Conservation (phyloP, 2,888 invertebrate species). For the Tuta absoluta region DNA sequence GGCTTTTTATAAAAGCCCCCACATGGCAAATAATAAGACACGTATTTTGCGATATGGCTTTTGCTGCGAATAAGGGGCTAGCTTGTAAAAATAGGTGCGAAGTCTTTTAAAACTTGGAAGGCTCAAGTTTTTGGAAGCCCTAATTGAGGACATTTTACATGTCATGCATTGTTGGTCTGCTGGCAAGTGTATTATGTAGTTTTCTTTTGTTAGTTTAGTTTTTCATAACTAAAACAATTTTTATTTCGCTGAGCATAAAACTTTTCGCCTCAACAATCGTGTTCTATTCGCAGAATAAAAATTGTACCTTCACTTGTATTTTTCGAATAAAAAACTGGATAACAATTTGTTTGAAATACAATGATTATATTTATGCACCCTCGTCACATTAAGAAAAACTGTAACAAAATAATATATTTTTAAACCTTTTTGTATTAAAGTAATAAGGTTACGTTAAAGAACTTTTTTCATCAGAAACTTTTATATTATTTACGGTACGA, state of each 20-base stretch:
- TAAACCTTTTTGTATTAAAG: background rate
- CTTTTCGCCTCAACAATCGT: background rate
- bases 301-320: too few relatives aligned
- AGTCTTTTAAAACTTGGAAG: background rate
- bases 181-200: background rate
- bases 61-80: too few relatives aligned
- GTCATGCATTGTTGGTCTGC: background rate
- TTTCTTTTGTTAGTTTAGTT: background rate
- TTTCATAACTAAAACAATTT: background rate
- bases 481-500: conserved; percentile 14
- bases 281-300: too few relatives aligned
- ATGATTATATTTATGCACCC: background rate
- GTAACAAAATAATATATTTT: background rate
- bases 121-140: too few relatives aligned
- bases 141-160: background rate
- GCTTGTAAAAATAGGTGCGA: too few relatives aligned
- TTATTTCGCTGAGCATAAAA: background rate
- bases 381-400: background rate
- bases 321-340: too few relatives aligned
- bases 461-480: conserved; percentile 14
- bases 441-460: background rate
- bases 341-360: background rate
- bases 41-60: too few relatives aligned
- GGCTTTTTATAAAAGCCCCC: too few relatives aligned
- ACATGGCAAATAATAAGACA: too few relatives aligned